Conservation (phyloP, 2,113 vertebrate genomes). For the Vicugna pacos region DNA sequence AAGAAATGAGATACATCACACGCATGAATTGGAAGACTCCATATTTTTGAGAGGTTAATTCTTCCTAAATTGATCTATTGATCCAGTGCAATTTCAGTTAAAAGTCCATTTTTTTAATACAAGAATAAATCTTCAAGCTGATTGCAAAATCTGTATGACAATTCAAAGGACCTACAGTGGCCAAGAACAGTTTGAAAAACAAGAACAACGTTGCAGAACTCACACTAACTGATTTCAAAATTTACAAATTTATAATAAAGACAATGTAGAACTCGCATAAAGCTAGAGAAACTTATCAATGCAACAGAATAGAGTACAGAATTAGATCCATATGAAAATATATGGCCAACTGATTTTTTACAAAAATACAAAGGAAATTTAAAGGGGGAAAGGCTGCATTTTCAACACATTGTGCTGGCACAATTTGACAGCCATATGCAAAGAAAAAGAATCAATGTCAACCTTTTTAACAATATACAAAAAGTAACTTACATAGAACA, state of each 20-base stretch:
- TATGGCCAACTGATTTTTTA: background rate
- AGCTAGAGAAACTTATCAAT: background rate
- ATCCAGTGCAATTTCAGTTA: background rate
- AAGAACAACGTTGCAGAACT: background rate
- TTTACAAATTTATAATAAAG: background rate
- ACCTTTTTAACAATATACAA: background rate
- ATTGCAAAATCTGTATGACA: background rate
- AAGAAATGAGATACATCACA: background rate
- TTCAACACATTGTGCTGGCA: background rate
- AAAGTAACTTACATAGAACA: background rate
- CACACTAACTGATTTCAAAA: slow-evolving; percentile 5
- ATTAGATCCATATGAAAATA: background rate
- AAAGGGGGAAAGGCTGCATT: background rate
- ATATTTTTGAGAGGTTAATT: background rate
- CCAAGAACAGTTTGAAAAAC: background rate
- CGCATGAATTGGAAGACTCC: background rate
- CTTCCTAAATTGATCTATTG: background rate
- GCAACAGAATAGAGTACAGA: background rate
- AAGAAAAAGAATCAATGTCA: background rate
- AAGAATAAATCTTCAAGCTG: background rate
- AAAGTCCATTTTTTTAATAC: background rate
- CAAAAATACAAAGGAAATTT: background rate
- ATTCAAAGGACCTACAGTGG: background rate
- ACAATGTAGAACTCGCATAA: background rate
- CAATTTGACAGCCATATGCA: background rate